Evolutionary conservation across 2,113 vertebrate species (phyloP).

Genomic region (Sardina pilchardus): DNA sequence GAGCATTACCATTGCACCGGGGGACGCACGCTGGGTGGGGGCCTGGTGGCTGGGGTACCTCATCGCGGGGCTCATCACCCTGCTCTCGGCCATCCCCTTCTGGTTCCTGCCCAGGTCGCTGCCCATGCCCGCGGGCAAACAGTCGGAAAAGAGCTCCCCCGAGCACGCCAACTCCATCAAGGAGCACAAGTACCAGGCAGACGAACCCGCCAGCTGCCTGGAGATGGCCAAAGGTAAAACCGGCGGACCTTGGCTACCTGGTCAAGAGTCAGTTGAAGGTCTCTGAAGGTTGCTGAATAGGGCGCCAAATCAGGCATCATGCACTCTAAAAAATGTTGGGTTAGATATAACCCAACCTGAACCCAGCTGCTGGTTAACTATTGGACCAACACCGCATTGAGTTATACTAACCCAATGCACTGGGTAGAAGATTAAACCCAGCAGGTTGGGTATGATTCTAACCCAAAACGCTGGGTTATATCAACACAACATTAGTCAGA

Average conservation of each 20-base stretch:
- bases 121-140: slow-evolving; percentile 61
- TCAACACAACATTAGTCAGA: too few relatives aligned
- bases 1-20: slow-evolving; percentile 76
- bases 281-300: too few relatives aligned
- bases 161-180: slow-evolving; percentile 83
- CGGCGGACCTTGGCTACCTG: background rate
- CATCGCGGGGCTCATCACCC: slow-evolving; percentile 80
- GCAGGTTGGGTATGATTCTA: too few relatives aligned
- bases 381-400: too few relatives aligned
- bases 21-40: slow-evolving; percentile 89
- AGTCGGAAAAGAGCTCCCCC: slow-evolving; percentile 69
- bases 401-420: too few relatives aligned
- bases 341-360: too few relatives aligned
- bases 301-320: too few relatives aligned
- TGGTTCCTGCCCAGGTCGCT: slow-evolving; percentile 90
- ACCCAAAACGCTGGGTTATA: too few relatives aligned
- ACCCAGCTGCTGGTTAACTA: too few relatives aligned
- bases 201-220: slow-evolving; percentile 70
- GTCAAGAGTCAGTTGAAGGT: background rate
- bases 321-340: too few relatives aligned
- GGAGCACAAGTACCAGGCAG: slow-evolving; percentile 60
- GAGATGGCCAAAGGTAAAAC: slow-evolving; percentile 81
- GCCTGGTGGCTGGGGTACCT: slow-evolving; percentile 97
- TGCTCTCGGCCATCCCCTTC: slow-evolving; percentile 84
- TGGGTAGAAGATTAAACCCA: too few relatives aligned